phyloP scores from a whole-genome alignment of 2,113 vertebrate species.

The Eubucco bourcierii region DNA sequence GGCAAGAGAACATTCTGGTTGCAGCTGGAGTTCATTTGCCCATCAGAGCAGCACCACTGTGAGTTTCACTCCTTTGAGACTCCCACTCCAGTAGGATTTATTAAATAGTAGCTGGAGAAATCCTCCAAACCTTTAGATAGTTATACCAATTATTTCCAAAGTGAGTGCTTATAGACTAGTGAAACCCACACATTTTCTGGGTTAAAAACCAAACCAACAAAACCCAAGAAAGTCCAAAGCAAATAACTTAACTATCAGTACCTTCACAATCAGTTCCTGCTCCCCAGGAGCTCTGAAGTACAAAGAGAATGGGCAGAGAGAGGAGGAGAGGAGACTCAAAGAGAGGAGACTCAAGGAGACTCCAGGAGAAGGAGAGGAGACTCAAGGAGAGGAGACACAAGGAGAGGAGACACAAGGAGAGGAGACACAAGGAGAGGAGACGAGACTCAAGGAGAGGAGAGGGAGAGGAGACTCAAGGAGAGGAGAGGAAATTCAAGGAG shows the following conservation, averaged over 20 bases:
- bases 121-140: background rate
- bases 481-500: background rate
- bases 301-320: slow-evolving; percentile 15
- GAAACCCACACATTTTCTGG: background rate
- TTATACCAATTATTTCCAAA: background rate
- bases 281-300: background rate
- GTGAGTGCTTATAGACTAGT: background rate
- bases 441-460: too few relatives aligned
- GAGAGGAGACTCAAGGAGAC: background rate
- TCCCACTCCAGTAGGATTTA: slow-evolving; percentile 21
- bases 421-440: background rate
- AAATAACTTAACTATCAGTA: background rate
- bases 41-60: slow-evolving; percentile 10
- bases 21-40: slow-evolving; percentile 56
- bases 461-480: slow-evolving; percentile 7
- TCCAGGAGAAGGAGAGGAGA: background rate
- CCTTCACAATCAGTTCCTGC: background rate
- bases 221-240: background rate
- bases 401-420: too few relatives aligned
- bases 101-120: slow-evolving; percentile 51
- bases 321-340: background rate
- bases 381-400: background rate
- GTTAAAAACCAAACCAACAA: background rate
- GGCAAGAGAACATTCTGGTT: slow-evolving; percentile 68
- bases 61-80: slow-evolving; percentile 52